Evolutionary conservation across 2,797 vertebrate genomes (phyloP), one percentile per base, ranked within the genome.

Genomic region (Microctenopoma steveboyesi): DNA sequence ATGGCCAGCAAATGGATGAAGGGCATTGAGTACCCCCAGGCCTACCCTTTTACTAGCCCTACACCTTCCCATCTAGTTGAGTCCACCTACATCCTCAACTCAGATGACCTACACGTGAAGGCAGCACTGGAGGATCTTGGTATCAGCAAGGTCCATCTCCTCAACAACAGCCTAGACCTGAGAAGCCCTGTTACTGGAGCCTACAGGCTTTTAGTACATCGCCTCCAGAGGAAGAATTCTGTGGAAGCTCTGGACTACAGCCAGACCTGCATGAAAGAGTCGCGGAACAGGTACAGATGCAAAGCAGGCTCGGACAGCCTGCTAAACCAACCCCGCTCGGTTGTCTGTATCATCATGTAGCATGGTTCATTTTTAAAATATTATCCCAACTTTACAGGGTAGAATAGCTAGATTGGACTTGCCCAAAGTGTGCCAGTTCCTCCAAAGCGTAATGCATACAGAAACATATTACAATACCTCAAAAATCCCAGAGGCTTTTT

Each of bases 131-230:
- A 88, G 56, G 74, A 82, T 25, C 74, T 93, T 30, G 93, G 94
- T 18, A 86, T 95, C 58, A 89, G 81, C 0, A 64, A 88, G 5
- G 30, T 25, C 30, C 91, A 92, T 46, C 79, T 94, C 39, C 65
- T 86, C 47, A 91, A 91, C 76, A 89, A 69, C 74, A 72, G 50
- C 18, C 9, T 72, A 1, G 88, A 92, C 67, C 47, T 90, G 37
- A 86, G 77, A n/a, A 93, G 86, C 58, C 82, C 92, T 2, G 33
- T 95, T 4, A 94, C 88, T 0, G 93, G 94, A 1, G 60, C 84
- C 7, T 94, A 94, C 62, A 66, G 84, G 43, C 93, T 94, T 59
- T 45, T 93, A 14, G 48, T 93, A n/a, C 92, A 94, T 64, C 91
- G 89, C 11, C 58, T 86, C 43, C 93, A 93, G 67, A 92, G 80